A percentile compares a stretch with the other conserved stretches of the same genome.
These are phyloP conservation scores for Laticauda colubrina DNA, from an alignment of 2,113 vertebrate genomes.

Conservation along the genomic window DNA sequence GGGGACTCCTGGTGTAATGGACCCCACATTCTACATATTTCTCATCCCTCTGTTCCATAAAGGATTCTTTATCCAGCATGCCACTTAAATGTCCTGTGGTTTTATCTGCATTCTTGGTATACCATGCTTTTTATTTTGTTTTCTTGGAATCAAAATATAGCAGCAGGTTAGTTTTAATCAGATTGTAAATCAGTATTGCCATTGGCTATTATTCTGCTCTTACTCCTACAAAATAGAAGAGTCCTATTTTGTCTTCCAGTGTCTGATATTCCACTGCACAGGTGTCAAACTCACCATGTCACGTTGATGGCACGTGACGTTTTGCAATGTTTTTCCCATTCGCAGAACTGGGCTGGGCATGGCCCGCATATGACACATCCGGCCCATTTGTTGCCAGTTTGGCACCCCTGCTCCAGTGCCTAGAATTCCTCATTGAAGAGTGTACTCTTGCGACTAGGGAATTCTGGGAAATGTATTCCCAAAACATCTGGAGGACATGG, in stretches of 20 bases:
- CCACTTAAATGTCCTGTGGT: neutral
- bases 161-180: neutral
- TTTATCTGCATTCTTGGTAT: neutral
- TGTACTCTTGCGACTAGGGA: neutral
- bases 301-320: too few species aligned
- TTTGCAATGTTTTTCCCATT: too few species aligned
- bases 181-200: neutral
- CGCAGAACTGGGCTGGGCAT: too few species aligned
- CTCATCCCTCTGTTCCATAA: neutral
- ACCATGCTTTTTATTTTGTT: neutral
- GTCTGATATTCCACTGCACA: neutral
- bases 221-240: neutral
- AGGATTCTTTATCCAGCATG: neutral
- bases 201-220: neutral
- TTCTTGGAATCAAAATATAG: conserved; percentile 12
- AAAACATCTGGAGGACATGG: neutral
- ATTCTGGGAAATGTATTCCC: neutral
- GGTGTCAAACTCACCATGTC: too few species aligned
- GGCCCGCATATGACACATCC: too few species aligned
- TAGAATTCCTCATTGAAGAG: neutral
- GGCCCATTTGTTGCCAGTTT: too few species aligned
- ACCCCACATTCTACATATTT: neutral
- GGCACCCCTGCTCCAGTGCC: neutral
- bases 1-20: neutral
- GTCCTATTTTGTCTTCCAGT: neutral